Evolutionary conservation across 2,113 vertebrate species (phyloP).

Genomic region (Mohoua ochrocephala): DNA sequence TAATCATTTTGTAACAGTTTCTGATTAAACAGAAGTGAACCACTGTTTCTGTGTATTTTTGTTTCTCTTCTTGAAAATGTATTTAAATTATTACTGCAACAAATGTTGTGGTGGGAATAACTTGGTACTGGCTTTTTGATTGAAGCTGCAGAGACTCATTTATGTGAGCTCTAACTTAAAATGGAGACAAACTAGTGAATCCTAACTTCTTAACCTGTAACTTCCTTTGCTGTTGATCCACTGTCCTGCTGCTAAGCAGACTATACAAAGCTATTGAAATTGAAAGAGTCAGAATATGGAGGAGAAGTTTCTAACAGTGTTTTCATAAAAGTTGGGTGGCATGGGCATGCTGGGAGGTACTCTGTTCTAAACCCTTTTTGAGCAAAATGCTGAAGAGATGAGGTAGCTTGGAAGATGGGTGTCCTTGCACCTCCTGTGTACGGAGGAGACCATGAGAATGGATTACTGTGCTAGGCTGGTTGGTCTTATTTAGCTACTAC

Average conservation of each 20-base stretch:
- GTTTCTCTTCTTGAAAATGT: background rate
- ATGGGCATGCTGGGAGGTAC: background rate
- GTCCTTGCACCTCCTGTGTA: background rate
- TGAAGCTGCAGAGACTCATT: background rate
- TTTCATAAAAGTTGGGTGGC: background rate
- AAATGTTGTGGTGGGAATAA: background rate
- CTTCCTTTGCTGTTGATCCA: background rate
- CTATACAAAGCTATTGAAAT: accelerated
- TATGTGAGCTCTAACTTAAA: background rate
- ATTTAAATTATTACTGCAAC: background rate
- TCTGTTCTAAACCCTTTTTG: background rate
- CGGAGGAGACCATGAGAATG: background rate
- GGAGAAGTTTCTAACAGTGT: background rate
- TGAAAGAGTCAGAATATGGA: background rate
- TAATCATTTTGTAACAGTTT: background rate
- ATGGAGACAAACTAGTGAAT: background rate
- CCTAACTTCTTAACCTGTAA: background rate
- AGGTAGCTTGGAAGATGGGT: background rate
- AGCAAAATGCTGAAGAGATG: background rate
- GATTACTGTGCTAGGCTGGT: background rate
- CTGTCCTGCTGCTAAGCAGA: background rate
- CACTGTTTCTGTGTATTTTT: background rate
- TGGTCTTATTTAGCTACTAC: background rate
- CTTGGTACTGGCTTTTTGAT: background rate
- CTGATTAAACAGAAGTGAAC: slow-evolving; percentile 46